Conservation (phyloP, 2,888 invertebrate genomes). For the Calliscelio sp. region DNA sequence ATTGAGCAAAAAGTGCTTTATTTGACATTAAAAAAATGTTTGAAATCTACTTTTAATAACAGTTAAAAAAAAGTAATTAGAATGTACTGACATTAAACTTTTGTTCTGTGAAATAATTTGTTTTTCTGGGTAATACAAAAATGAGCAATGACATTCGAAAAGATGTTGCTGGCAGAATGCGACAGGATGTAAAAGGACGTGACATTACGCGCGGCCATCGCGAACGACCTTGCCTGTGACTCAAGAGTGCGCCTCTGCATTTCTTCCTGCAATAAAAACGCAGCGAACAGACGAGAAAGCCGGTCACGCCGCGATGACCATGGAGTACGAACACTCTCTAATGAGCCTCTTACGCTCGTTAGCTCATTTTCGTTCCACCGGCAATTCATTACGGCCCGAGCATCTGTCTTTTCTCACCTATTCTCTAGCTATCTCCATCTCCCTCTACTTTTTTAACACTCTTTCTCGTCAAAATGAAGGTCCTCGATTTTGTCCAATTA, state of each 20-base stretch:
- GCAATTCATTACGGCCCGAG: slow-evolving; percentile 78
- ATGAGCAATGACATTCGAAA: slow-evolving; percentile 19
- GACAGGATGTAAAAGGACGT: slow-evolving; percentile 71
- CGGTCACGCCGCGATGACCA: slow-evolving; percentile 85
- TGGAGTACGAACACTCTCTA: slow-evolving; percentile 86
- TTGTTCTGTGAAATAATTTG: too few species aligned
- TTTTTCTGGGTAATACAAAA: too few species aligned
- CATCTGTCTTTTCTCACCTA: slow-evolving; percentile 68
- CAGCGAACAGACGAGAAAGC: slow-evolving; percentile 84
- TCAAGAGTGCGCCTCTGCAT: slow-evolving; percentile 80
- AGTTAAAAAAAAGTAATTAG: too few species aligned
- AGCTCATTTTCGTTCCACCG: slow-evolving; percentile 80
- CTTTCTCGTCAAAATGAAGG: too few species aligned
- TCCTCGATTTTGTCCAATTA: too few species aligned
- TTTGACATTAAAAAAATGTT: too few species aligned
- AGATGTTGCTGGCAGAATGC: slow-evolving; percentile 14
- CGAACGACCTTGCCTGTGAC: slow-evolving; percentile 84
- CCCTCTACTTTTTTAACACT: too few species aligned
- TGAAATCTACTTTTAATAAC: too few species aligned
- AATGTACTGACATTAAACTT: too few species aligned
- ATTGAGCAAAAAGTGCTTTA: too few species aligned
- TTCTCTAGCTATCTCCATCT: too few species aligned
- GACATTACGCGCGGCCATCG: slow-evolving; percentile 76
- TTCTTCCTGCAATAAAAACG: slow-evolving; percentile 83
- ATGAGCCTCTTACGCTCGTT: slow-evolving; percentile 84